Evolutionary conservation across 2,797 vertebrate genomes (phyloP).

Genomic region (Halcyon badia): DNA sequence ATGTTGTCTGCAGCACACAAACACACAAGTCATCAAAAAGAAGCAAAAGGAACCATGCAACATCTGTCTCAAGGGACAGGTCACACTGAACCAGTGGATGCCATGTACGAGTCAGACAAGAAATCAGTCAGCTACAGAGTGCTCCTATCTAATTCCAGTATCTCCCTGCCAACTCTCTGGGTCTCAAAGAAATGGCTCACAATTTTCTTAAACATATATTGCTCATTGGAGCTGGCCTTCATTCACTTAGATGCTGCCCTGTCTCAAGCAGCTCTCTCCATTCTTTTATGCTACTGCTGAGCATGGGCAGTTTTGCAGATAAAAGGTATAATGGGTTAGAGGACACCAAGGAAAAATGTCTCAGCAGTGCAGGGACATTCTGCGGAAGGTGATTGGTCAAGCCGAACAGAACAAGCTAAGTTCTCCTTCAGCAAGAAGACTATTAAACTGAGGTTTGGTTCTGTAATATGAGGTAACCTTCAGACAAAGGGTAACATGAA

Average conservation of each 20-base stretch:
- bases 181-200: not conserved
- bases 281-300: not conserved
- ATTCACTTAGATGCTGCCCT: not conserved
- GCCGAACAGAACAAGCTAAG: not conserved
- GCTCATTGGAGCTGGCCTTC: not conserved
- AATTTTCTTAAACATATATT: not conserved
- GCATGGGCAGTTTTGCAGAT: not conserved
- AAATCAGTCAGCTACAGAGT: not conserved
- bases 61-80: not conserved
- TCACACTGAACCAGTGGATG: rapidly evolving
- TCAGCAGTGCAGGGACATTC: not conserved
- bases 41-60: not conserved
- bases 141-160: rapidly evolving
- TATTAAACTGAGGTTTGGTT: not conserved
- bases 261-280: not conserved
- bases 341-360: not conserved
- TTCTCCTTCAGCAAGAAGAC: not conserved
- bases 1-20: not conserved
- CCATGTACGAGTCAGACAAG: not conserved
- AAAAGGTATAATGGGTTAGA: not conserved
- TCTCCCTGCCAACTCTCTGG: not conserved
- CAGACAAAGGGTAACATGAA: not conserved
- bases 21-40: not conserved
- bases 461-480: not conserved
- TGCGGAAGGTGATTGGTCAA: not conserved